A percentile compares a stretch with the other conserved stretches of the same genome.
Evolutionary conservation across 2,888 invertebrate species (phyloP).

Genomic region (Polydrusus pterygomalis): DNA sequence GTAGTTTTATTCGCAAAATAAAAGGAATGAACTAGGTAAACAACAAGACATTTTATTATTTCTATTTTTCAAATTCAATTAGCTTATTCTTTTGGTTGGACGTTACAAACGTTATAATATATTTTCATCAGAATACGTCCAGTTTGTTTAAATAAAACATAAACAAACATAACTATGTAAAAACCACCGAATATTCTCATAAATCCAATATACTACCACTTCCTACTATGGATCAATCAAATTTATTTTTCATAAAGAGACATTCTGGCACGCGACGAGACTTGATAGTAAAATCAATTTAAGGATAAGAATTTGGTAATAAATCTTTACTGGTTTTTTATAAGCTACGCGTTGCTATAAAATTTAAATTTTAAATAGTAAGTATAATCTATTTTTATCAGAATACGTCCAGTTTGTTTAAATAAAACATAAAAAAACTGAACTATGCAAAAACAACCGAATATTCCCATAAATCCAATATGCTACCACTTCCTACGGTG

Average conservation of each 20-base stretch:
- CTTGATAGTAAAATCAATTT: constrained; percentile 8
- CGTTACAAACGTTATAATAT: too few species aligned
- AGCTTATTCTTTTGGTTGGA: too few species aligned
- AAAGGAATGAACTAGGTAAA: too few species aligned
- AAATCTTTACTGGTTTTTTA: not conserved
- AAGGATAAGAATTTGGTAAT: constrained; percentile 6
- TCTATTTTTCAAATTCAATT: too few species aligned
- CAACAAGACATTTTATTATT: too few species aligned
- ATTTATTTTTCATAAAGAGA: constrained; percentile 3
- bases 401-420: too few species aligned
- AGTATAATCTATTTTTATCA: too few species aligned
- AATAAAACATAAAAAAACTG: not conserved
- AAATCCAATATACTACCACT: not conserved
- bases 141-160: too few species aligned
- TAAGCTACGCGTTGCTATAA: not conserved
- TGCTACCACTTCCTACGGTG: not conserved
- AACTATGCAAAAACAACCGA: not conserved
- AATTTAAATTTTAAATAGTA: too few species aligned
- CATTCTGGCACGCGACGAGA: constrained; percentile 4
- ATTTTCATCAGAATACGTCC: too few species aligned
- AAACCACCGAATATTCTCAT: not conserved
- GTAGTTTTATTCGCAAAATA: too few species aligned
- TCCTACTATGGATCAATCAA: not conserved
- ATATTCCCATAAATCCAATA: not conserved
- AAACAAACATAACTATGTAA: not conserved